Conservation (phyloP, 2,888 invertebrate species). For the Tromatobia lineatoria region DNA sequence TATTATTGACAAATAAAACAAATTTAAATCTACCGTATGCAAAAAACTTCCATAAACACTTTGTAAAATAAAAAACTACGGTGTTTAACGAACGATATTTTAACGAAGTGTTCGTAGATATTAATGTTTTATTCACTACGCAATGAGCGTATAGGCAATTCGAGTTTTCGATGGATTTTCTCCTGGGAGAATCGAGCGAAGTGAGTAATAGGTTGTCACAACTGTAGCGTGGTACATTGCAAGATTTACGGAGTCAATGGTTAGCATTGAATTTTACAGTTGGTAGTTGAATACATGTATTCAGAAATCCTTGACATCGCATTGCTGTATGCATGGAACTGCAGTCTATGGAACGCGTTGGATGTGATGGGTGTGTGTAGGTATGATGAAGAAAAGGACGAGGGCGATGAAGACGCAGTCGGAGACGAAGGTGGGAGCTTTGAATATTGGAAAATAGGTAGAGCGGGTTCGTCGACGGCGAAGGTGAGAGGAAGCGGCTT, state of each 20-base stretch:
- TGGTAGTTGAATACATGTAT: conserved; percentile 56
- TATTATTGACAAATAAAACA: too few relatives aligned
- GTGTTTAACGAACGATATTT: too few relatives aligned
- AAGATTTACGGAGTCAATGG: conserved; percentile 52
- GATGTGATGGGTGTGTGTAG: conserved; percentile 26
- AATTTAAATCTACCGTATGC: too few relatives aligned
- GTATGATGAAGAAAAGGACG: conserved; percentile 19
- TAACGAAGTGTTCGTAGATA: too few relatives aligned
- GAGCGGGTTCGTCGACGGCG: conserved; percentile 22
- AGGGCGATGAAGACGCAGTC: conserved; percentile 40
- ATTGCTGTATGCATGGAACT: conserved; percentile 7
- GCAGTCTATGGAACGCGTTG: conserved; percentile 29
- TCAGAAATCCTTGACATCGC: conserved; percentile 22
- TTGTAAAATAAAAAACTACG: too few relatives aligned
- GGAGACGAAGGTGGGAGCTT: conserved; percentile 38
- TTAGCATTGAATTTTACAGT: conserved; percentile 58
- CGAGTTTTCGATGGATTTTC: neutral
- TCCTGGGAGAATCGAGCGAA: neutral
- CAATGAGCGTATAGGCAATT: conserved; percentile 10
- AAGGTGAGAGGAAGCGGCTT: neutral
- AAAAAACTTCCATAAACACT: too few relatives aligned
- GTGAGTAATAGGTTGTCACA: neutral
- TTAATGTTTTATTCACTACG: too few relatives aligned
- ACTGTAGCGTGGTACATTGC: conserved; percentile 15
- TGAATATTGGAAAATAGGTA: conserved; percentile 65